phyloP scores from a whole-genome alignment of 2,797 vertebrate genomes.

The Malurus leucopterus region DNA sequence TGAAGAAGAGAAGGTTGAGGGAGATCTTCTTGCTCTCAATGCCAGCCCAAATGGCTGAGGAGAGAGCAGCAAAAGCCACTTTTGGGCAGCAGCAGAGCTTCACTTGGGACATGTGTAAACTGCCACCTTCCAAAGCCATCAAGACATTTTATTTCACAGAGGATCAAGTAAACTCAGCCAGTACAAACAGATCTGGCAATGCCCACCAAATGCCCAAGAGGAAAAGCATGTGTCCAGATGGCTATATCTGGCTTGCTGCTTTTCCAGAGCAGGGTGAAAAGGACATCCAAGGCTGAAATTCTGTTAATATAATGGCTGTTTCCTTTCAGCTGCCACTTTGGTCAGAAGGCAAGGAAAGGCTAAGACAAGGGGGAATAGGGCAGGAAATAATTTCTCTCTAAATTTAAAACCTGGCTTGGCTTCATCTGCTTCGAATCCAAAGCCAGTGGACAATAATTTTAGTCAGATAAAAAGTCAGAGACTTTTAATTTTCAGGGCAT shows the following conservation, averaged over 20 bases:
- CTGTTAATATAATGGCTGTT: not conserved
- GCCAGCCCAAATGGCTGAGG: not conserved
- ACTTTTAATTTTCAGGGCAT: slow-evolving; percentile 56
- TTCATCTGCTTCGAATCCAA: not conserved
- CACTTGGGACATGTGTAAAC: not conserved
- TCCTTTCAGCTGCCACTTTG: not conserved
- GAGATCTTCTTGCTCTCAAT: not conserved
- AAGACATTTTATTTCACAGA: not conserved
- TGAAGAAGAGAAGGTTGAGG: not conserved
- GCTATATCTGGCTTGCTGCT: not conserved
- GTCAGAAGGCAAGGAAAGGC: not conserved
- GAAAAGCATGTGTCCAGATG: slow-evolving; percentile 19
- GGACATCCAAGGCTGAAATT: slow-evolving; percentile 2
- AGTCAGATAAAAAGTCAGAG: slow-evolving; percentile 40
- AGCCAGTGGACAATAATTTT: slow-evolving; percentile 34
- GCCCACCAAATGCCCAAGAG: not conserved
- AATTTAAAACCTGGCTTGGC: not conserved
- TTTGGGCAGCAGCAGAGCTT: not conserved
- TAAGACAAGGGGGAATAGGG: not conserved
- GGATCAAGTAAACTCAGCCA: not conserved
- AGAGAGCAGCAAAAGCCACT: not conserved
- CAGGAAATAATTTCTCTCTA: not conserved
- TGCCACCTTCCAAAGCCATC: not conserved
- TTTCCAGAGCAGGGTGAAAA: slow-evolving; percentile 12
- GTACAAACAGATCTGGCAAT: not conserved